Percentiles rank a stretch among this genome's conserved stretches.
Conservation (phyloP, 2,797 vertebrate genomes). For the Catamblyrhynchus diadema region DNA sequence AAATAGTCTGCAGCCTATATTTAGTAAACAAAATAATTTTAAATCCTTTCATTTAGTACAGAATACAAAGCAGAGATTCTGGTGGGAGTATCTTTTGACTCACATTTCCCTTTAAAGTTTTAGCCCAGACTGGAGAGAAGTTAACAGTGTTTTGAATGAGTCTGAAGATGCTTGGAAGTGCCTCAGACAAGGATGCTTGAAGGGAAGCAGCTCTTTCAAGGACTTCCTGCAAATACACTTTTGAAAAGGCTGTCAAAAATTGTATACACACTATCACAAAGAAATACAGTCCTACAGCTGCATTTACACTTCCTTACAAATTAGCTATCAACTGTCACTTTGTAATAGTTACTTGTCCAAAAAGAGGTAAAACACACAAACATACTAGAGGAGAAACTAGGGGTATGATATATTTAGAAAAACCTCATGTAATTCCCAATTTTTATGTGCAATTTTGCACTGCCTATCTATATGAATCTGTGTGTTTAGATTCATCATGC, state of each 20-base stretch:
- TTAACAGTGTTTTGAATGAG: background rate
- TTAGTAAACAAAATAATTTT: background rate
- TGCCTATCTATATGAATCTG: background rate
- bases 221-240: background rate
- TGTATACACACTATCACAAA: background rate
- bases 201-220: background rate
- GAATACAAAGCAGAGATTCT: background rate
- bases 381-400: background rate
- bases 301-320: background rate
- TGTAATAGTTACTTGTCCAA: background rate
- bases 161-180: background rate
- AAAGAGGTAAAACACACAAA: background rate
- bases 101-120: background rate
- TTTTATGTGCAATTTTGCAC: background rate
- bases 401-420: background rate
- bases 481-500: background rate
- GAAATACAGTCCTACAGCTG: background rate
- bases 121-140: background rate
- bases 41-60: background rate
- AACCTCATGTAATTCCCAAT: background rate
- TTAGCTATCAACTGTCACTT: background rate
- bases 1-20: background rate
- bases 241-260: background rate
- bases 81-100: background rate
- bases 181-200: background rate